Conservation (phyloP, 1,140 invertebrate species). For the Apocrypta bakeri region DNA sequence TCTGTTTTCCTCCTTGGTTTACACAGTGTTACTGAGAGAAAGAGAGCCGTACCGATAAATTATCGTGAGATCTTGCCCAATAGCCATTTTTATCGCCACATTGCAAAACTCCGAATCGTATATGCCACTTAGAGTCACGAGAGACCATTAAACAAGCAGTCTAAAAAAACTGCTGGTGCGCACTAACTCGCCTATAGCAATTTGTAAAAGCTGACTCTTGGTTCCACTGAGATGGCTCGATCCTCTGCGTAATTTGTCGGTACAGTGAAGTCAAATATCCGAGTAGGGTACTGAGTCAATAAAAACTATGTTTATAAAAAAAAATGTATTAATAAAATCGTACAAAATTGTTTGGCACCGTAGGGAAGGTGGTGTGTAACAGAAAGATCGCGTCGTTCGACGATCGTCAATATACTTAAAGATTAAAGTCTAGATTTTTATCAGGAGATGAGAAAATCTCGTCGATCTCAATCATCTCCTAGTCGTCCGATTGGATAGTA, state of each 20-base stretch:
- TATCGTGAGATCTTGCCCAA: not conserved
- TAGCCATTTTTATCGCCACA: not conserved
- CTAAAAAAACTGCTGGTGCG: not conserved
- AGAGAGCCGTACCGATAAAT: not conserved
- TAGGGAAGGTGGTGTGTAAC: not conserved
- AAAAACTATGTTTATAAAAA: slow-evolving; percentile 8
- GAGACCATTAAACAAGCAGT: not conserved
- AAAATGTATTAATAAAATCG: not conserved
- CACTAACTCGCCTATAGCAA: not conserved
- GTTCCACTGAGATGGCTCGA: not conserved
- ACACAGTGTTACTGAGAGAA: not conserved
- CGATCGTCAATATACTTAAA: too few relatives aligned
- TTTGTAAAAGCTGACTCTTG: not conserved
- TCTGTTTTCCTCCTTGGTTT: not conserved
- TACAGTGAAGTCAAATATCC: not conserved
- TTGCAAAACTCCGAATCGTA: not conserved
- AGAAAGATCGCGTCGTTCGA: slow-evolving; percentile 1
- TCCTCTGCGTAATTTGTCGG: not conserved
- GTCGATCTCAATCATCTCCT: not conserved
- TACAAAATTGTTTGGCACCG: slow-evolving; percentile 40
- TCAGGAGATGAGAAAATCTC: not conserved
- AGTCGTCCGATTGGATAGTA: not conserved
- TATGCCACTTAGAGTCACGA: not conserved
- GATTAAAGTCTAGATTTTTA: too few relatives aligned
- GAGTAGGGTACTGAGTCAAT: not conserved